Conservation (phyloP, 1,140 invertebrate species). For the Lepidurus couesii region DNA sequence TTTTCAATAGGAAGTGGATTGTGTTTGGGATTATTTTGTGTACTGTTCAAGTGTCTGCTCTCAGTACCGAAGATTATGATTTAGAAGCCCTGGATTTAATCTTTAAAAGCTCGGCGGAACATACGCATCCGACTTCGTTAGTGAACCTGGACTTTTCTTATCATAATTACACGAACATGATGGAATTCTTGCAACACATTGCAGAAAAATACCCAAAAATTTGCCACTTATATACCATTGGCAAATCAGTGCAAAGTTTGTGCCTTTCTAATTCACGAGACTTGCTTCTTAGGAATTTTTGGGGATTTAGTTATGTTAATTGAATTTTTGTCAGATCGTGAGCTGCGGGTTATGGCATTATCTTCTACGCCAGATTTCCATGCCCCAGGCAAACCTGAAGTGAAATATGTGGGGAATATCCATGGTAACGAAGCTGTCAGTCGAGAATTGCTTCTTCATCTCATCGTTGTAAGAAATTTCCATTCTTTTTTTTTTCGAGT, state of each 20-base stretch:
- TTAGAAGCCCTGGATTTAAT: background rate
- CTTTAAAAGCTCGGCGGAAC: background rate
- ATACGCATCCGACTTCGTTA: background rate
- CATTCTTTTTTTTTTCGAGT: background rate
- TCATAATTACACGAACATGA: constrained; percentile 49
- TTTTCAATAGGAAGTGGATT: background rate
- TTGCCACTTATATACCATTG: constrained; percentile 47
- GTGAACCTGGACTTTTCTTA: constrained; percentile 45
- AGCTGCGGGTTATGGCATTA: constrained; percentile 92
- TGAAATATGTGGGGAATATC: constrained; percentile 60
- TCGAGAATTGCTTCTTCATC: constrained; percentile 50
- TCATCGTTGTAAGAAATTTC: constrained; percentile 46
- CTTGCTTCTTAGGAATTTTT: background rate
- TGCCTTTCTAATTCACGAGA: background rate
- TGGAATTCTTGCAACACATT: constrained; percentile 45
- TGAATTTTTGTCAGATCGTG: constrained; percentile 57
- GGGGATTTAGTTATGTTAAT: background rate
- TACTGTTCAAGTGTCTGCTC: background rate
- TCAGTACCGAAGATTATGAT: background rate
- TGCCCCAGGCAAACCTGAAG: constrained; percentile 55
- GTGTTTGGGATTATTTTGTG: background rate
- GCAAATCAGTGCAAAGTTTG: constrained; percentile 48
- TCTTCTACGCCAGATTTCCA: constrained; percentile 81
- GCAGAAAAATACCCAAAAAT: constrained; percentile 46
- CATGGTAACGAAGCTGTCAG: constrained; percentile 60